Evolutionary conservation across 2,797 vertebrate genomes (phyloP), one percentile per base, ranked within the genome.

Genomic region (Anolis apletophallus): DNA sequence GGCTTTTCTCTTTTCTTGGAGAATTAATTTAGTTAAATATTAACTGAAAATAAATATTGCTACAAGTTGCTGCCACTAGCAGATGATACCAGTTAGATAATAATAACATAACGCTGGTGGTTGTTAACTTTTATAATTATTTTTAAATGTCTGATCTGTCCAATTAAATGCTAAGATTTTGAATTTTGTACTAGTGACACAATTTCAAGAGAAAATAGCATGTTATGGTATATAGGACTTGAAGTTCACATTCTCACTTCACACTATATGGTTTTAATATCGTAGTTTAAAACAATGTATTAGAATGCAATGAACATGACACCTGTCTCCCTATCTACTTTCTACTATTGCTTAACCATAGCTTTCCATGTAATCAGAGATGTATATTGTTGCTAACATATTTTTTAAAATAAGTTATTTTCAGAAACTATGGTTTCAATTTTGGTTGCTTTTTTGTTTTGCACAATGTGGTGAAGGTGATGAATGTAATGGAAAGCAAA

Each of bases 81-180:
- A 91, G 93, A 89, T 87, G 93, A 92, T 94, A n/a, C n/a, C n/a
- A n/a, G n/a, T n/a, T n/a, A n/a, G 91, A 87, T 73, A 84, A 36
- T 86, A 87, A 87, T 36, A 54, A 86, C 87, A 80, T 90, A 90
- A 81, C 29, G 67, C 64, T 46, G 46, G 40, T 80, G 13, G 3
- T 13, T 26, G 59, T 61, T 61, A 21, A 23, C 13, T 79, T 61
- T 61, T 23, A 13, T 40, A 52, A 46, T 61, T 23, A 1, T 61
- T 61, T 61, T 61, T 5, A 61, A 61, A 57, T 40, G 32, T 73
- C 76, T 59, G 94, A 93, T 95, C 90, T 83, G 90, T 88, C 86
- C 26, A 74, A 89, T 90, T 86, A 90, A 80, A 91, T 92, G 80
- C 84, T 87, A 74, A 64, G 79, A 69, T 80, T 87, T 89, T 89